A percentile compares a stretch with the other conserved stretches of the same genome.
phyloP scores from a whole-genome alignment of 2,888 invertebrate genomes.

The Caenorhabditis becei region DNA sequence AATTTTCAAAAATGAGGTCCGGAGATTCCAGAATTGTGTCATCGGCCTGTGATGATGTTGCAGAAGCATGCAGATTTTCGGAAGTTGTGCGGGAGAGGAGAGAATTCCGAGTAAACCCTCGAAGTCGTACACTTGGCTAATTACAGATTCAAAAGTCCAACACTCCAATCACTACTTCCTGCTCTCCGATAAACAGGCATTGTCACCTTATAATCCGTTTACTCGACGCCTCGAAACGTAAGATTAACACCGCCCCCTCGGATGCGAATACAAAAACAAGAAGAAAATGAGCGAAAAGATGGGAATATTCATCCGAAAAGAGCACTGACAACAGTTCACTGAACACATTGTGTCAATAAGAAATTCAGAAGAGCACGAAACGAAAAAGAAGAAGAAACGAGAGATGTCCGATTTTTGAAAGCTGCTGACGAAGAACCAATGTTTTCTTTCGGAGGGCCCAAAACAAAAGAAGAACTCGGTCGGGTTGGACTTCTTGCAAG shows the following conservation, averaged over 20 bases:
- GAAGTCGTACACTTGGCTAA: background rate
- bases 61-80: too few relatives aligned
- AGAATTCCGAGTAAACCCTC: too few relatives aligned
- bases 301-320: conserved; percentile 4
- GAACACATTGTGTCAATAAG: conserved; percentile 49
- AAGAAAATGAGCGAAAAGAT: background rate
- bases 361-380: conserved; percentile 28
- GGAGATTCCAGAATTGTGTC: too few relatives aligned
- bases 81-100: too few relatives aligned
- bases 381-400: background rate
- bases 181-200: background rate
- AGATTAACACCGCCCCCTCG: background rate
- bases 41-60: too few relatives aligned
- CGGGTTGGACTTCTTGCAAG: background rate
- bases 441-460: background rate
- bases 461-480: background rate
- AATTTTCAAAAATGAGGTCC: too few relatives aligned
- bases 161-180: background rate
- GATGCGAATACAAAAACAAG: background rate
- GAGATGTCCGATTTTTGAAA: conserved; percentile 33
- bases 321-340: conserved; percentile 38
- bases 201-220: too few relatives aligned
- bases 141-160: background rate
- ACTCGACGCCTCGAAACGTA: background rate
- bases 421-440: background rate